Conservation (phyloP, 2,888 invertebrate genomes). For the Monochamus alternatus region DNA sequence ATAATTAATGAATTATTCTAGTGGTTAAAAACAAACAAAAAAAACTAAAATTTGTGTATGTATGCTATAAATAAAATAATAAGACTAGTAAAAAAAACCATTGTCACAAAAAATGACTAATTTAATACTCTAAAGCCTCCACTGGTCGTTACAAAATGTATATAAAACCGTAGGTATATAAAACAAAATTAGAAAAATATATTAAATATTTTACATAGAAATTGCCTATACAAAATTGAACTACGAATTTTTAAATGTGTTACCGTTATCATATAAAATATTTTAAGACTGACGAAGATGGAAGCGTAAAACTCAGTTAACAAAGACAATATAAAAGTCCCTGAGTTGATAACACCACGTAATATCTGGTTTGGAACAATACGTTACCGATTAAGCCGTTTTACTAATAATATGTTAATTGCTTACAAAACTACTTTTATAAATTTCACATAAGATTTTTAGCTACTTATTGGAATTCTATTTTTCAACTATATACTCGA, state of each 20-base stretch:
- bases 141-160: too few species aligned
- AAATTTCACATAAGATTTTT: too few species aligned
- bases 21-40: not conserved
- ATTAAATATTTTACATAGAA: not conserved
- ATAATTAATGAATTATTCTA: not conserved
- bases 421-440: too few species aligned
- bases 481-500: too few species aligned
- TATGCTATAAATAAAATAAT: not conserved
- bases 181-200: not conserved
- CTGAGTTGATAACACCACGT: not conserved
- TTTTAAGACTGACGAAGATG: not conserved
- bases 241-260: not conserved
- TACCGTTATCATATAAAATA: not conserved
- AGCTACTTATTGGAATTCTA: too few species aligned
- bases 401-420: too few species aligned
- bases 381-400: too few species aligned
- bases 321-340: not conserved
- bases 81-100: not conserved
- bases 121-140: not conserved
- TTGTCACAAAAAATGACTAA: not conserved
- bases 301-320: not conserved
- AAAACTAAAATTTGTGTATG: not conserved
- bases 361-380: too few species aligned
- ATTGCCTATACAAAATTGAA: not conserved
- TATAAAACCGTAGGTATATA: not conserved